Conservation (phyloP, 2,113 vertebrate genomes). For the cattle (Bos taurus) region DNA sequence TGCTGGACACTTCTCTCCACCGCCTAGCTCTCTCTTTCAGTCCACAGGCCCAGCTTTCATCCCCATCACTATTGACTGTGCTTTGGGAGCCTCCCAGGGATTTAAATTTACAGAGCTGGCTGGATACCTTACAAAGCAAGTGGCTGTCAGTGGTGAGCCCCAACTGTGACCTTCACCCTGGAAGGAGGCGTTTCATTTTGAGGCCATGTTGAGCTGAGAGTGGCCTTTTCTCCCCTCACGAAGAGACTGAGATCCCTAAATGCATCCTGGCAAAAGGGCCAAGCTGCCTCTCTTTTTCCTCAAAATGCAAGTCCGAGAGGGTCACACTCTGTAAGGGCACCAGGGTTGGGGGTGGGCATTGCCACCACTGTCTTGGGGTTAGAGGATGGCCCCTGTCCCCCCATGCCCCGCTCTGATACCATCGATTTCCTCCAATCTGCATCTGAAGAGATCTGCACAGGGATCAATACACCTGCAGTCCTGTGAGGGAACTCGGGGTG, state of each 20-base stretch:
- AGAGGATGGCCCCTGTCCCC: not conserved
- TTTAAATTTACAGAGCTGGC: not conserved
- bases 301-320: not conserved
- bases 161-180: not conserved
- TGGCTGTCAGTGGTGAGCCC: accelerated
- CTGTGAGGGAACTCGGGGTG: accelerated
- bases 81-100: not conserved
- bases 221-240: accelerated
- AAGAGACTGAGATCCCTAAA: not conserved
- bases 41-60: accelerated
- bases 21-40: not conserved
- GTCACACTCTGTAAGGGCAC: accelerated
- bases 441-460: not conserved
- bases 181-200: not conserved
- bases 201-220: not conserved
- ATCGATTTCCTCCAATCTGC: not conserved
- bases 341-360: not conserved
- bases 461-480: not conserved
- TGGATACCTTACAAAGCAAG: not conserved
- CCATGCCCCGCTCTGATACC: not conserved
- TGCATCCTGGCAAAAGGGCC: not conserved
- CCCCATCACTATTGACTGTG: accelerated
- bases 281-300: not conserved
- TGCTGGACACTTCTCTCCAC: accelerated
- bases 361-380: not conserved